Evolutionary conservation across 30 jellyfish, hydroid and myxozoan species (phyloP).

Genomic region (Phacellophora camtschatica): DNA sequence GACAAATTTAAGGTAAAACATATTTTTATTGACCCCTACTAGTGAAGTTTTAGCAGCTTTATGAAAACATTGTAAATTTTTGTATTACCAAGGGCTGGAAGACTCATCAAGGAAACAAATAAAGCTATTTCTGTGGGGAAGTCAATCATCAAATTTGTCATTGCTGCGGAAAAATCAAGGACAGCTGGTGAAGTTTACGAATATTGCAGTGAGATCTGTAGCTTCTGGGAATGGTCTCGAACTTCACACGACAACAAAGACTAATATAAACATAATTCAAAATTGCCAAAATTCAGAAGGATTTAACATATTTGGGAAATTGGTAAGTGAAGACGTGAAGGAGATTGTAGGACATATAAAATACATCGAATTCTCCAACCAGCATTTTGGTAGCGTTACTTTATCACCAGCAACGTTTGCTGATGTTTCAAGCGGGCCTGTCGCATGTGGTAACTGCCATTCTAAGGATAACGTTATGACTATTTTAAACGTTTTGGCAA

Average conservation of each 20-base stretch:
- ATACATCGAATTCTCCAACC: background rate
- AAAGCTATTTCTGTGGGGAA: slow-evolving; percentile 13
- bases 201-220: slow-evolving; percentile 1
- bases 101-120: background rate
- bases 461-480: background rate
- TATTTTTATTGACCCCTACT: too few species aligned
- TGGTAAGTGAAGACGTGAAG: too few species aligned
- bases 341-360: background rate
- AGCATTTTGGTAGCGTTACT: background rate
- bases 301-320: too few species aligned
- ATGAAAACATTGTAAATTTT: too few species aligned
- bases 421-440: background rate
- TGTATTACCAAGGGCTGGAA: slow-evolving; percentile 31
- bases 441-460: background rate
- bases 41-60: too few species aligned
- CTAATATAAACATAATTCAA: background rate
- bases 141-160: background rate
- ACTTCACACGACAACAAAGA: slow-evolving; percentile 5
- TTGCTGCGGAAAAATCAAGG: slow-evolving; percentile 34
- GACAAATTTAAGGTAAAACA: too few species aligned
- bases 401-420: background rate
- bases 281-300: background rate
- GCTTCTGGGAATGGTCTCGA: slow-evolving; percentile 14
- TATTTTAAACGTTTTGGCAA: background rate
- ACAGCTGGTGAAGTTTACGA: slow-evolving; percentile 6